A percentile compares a stretch with the other conserved stretches of the same genome.
Conservation (phyloP, 2,113 vertebrate species). For the Eidolon helvum region DNA sequence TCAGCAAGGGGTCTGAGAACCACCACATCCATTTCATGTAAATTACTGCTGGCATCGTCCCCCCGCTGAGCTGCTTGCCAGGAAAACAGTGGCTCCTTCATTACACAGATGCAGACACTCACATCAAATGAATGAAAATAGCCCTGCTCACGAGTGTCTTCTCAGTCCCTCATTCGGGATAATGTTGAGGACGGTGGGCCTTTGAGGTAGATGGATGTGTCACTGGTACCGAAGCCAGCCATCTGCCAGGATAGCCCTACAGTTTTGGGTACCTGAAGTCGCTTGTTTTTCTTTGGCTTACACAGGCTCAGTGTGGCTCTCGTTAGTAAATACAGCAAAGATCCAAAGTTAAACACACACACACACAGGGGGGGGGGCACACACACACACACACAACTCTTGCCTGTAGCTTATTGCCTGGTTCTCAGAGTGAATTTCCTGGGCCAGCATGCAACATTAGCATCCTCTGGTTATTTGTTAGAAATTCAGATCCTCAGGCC, state of each 20-base stretch:
- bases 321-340: not conserved
- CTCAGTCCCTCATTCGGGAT: not conserved
- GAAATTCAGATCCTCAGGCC: not conserved
- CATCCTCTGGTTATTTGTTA: not conserved
- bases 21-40: not conserved
- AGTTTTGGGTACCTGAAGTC: not conserved
- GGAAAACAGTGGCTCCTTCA: constrained; percentile 24
- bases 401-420: not conserved
- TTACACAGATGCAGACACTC: not conserved
- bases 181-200: not conserved
- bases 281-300: not conserved
- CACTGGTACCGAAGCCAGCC: not conserved
- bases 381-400: not conserved
- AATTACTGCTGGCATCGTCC: not conserved
- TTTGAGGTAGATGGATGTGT: not conserved
- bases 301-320: not conserved
- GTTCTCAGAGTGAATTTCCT: not conserved
- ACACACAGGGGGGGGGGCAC: too few relatives aligned
- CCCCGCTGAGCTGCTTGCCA: not conserved
- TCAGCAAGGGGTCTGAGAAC: not conserved
- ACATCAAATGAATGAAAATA: not conserved
- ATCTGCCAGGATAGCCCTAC: not conserved
- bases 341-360: not conserved
- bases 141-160: not conserved
- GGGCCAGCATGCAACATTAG: not conserved